Base-by-base conservation (phyloP, 2,888 invertebrate genomes). In the Torymus aiolomorphi region DNA sequence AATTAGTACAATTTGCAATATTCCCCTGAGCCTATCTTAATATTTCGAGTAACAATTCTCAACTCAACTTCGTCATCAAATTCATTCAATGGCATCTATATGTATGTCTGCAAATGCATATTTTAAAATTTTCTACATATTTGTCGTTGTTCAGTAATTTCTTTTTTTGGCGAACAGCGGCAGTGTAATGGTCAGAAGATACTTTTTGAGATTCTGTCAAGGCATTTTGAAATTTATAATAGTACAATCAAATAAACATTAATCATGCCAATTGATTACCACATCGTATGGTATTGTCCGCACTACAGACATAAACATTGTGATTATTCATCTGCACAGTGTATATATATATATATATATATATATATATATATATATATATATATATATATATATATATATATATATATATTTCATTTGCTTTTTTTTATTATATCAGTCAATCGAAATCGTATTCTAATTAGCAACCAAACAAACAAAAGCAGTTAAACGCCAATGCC, bases 401-500 rank as follows among this genome's bases (percentile, higher is more conserved):
- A 1, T 24, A 54, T 52, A 76, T 71, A 51, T 62, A 69, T 20
- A 62, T 62, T 56, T 10, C 66, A 62, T 66, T 78, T 57, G 2
- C 56, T 57, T 57, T 24, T 18, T 66, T 14, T 57, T 69, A 42
- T 42, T 42, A 8, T 18, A 56, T 18, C 61, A 56, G 66, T 16
- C 18, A 75, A 75, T 63, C 20, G 2, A 52, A 77, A 70, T 74
- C 52, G 16, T 56, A 71, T 12, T 62, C 65, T 75, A 77, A 70
- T 70, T 56, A 75, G 71, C 71, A 75, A 80, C 74, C 2, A 81
- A 75, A 16, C 59, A 78, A 78, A 73, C 54, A 18, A 76, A 81
- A 75, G 63, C 80, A 72, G 18, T 81, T 78, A 81, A 78, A 78
- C 78, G 66, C 78, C 70, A 67, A 75, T 77, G 42, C 18, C 42